These are phyloP conservation scores for Lasiurus borealis DNA, from an alignment of 2,113 vertebrate species.

Conservation along the genomic window DNA sequence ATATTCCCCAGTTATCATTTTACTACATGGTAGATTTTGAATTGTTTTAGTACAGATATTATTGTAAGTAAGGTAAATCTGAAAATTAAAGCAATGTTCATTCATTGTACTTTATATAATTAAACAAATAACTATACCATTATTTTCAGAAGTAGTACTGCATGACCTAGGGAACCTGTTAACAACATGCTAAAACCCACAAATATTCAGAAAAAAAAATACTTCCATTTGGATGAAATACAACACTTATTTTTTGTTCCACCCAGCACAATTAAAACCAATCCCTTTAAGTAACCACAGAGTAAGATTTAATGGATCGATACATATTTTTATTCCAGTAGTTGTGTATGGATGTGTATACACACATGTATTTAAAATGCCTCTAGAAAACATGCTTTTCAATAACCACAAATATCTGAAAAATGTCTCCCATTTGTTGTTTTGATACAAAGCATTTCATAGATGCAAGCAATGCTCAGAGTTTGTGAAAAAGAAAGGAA, in stretches of 20 bases:
- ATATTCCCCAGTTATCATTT: neutral
- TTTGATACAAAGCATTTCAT: neutral
- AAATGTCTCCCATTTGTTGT: neutral
- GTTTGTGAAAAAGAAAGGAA: neutral
- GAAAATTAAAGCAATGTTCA: slow-evolving; percentile 5
- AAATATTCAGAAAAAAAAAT: slow-evolving; percentile 1
- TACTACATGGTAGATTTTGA: neutral
- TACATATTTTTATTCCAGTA: neutral
- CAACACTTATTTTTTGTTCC: neutral
- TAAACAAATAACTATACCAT: slow-evolving; percentile 27
- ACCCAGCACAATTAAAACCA: neutral
- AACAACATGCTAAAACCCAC: neutral
- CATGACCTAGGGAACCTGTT: neutral
- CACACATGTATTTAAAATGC: neutral
- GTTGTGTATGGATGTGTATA: neutral
- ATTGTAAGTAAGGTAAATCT: slow-evolving; percentile 45
- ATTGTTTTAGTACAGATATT: neutral
- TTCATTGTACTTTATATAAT: slow-evolving; percentile 27
- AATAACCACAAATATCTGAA: neutral
- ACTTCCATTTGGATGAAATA: neutral
- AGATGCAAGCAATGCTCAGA: neutral
- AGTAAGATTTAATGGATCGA: neutral
- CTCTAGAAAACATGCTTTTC: neutral
- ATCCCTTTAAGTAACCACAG: neutral
- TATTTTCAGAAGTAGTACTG: neutral